Percentiles rank a stretch among this genome's conserved stretches.
These are phyloP conservation scores for Rallus limicola DNA, from an alignment of 2,113 vertebrate species.

Conservation along the genomic window DNA sequence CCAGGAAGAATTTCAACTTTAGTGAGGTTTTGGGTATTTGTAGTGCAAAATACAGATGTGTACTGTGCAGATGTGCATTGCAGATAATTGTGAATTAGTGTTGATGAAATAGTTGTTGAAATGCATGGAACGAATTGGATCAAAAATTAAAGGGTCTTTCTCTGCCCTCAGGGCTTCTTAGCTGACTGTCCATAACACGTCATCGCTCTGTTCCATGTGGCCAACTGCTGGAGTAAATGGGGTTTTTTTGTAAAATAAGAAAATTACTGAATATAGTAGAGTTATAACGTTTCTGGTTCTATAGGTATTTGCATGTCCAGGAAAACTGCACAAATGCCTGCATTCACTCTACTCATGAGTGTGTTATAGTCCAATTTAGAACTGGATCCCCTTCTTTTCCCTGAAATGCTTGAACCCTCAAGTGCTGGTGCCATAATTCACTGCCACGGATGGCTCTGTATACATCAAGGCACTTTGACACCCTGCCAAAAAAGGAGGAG, in stretches of 20 bases:
- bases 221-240: not conserved
- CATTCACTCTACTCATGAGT: not conserved
- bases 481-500: not conserved
- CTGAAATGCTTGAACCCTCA: not conserved
- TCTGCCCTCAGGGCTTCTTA: not conserved
- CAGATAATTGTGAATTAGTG: not conserved
- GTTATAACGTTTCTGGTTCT: not conserved
- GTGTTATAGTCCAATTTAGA: not conserved
- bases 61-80: not conserved
- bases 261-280: not conserved
- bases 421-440: not conserved
- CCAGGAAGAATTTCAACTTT: not conserved
- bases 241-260: not conserved
- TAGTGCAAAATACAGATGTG: not conserved
- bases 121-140: not conserved
- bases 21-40: not conserved
- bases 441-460: accelerated
- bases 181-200: not conserved
- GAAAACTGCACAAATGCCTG: not conserved
- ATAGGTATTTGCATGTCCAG: not conserved
- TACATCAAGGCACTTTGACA: not conserved
- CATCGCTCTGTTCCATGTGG: not conserved
- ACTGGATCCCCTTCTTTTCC: not conserved
- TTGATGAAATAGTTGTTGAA: slow-evolving; percentile 1
- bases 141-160: not conserved